Conservation (phyloP, 2,113 vertebrate genomes). For the Callipepla squamata region DNA sequence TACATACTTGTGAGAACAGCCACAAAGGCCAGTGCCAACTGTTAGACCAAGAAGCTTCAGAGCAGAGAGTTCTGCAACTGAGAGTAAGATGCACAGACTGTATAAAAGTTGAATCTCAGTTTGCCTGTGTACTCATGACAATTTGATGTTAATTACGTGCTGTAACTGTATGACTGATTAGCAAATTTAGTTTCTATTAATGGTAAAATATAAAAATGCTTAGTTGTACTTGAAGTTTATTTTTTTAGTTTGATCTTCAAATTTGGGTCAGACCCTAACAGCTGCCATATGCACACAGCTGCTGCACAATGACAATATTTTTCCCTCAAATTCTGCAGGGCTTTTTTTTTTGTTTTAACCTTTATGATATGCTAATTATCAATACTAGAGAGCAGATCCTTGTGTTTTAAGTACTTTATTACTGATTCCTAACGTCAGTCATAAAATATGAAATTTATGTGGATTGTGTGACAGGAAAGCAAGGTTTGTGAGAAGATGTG, state of each 20-base stretch:
- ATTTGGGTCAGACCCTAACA: not conserved
- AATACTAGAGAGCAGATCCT: not conserved
- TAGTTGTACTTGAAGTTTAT: conserved; percentile 8
- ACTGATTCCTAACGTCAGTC: not conserved
- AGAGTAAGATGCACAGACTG: not conserved
- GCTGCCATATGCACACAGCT: conserved; percentile 43
- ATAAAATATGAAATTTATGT: not conserved
- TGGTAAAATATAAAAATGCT: not conserved
- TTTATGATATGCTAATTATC: conserved; percentile 34
- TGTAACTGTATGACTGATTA: not conserved
- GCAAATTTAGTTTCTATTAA: not conserved
- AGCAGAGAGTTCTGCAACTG: not conserved
- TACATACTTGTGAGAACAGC: not conserved
- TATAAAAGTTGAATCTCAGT: not conserved
- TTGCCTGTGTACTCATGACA: not conserved
- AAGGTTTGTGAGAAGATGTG: conserved; percentile 2
- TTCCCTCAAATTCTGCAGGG: not conserved
- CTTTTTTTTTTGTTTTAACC: not conserved
- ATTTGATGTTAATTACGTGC: not conserved
- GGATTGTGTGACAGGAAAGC: not conserved
- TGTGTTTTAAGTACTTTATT: conserved; percentile 18
- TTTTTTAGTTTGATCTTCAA: conserved; percentile 11
- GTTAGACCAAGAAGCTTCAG: not conserved
- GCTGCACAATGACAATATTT: not conserved
- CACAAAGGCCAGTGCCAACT: not conserved